Base-by-base conservation (phyloP, 2,113 vertebrate genomes). In the Coptodon rendalli region DNA sequence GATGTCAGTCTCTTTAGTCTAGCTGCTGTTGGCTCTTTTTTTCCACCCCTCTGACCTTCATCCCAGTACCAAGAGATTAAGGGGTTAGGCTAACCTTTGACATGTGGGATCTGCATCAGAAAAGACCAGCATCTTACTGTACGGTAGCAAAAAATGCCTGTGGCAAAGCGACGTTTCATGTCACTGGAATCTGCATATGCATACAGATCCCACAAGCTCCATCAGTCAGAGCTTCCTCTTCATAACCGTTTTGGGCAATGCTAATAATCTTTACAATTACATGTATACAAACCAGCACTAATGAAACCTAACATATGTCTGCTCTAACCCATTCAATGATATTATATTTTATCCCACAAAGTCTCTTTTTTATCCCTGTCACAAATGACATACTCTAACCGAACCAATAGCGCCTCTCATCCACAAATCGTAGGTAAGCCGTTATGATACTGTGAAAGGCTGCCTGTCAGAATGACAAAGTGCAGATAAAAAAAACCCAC, bases 81-180 rank as follows among this genome's bases (percentile, higher is more conserved):
- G 45, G 85, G 91, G 90, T 92, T 83, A 82, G 73, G 82, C 29
- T 84, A 90, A 93, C 84, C 48, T 79, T 89, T 29, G 94, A 96
- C 95, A 96, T 96, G 94, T 96, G 95, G 93, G 57, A 95, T 95
- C 86, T 91, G 90, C 95, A 95, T 97, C 89, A 92, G 86, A 94
- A 94, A 92, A 89, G 89, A 83, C 73, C 8, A 43, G 80, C 24
- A 11, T 66, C 63, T 90, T 56, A 24, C 81, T 34, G 63, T 85
- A 76, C 24, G 36, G 83, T 31, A 82, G 79, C 80, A 81, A 83
- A 63, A 86, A 34, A 36, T 84, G 14, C 27, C 66, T 9, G 9
- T 22, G n/a, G 78, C 61, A 57, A 83, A 59, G 16, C 13, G 12
- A 24, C 17, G 79, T 79, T 63, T 88, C 68, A 81, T 87, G 82